phyloP scores from a whole-genome alignment of 35 echinoderm and acorn worm species.

The Hemicentrotus pulcherrimus region DNA sequence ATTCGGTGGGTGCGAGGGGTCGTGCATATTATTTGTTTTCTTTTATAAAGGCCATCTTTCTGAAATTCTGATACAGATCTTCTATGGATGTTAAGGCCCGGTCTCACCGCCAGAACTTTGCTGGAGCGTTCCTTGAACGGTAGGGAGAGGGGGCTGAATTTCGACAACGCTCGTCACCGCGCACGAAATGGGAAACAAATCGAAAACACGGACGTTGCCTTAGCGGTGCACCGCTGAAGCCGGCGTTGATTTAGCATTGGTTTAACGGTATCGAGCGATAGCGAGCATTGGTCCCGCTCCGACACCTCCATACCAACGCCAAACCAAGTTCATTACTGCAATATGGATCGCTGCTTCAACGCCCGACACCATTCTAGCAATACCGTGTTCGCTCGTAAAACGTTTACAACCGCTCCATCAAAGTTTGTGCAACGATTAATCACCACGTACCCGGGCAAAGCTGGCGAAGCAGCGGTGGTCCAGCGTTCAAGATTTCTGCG shows the following conservation, averaged over 20 bases:
- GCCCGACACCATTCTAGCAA: slow-evolving; percentile 33
- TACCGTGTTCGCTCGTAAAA: slow-evolving; percentile 28
- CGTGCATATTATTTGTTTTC: too few relatives aligned
- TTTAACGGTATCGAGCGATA: slow-evolving; percentile 8
- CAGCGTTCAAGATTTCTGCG: slow-evolving; percentile 36
- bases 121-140: background rate
- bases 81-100: too few relatives aligned
- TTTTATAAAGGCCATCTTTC: too few relatives aligned
- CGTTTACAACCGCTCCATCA: slow-evolving; percentile 14
- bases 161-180: slow-evolving; percentile 42
- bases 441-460: slow-evolving; percentile 18
- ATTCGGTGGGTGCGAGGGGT: too few relatives aligned
- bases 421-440: slow-evolving; percentile 33
- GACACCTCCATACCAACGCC: too few relatives aligned
- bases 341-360: slow-evolving; percentile 42
- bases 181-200: slow-evolving; percentile 24
- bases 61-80: too few relatives aligned
- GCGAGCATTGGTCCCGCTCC: background rate
- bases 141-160: slow-evolving; percentile 39
- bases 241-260: slow-evolving; percentile 30
- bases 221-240: slow-evolving; percentile 45
- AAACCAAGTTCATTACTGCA: too few relatives aligned
- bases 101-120: slow-evolving; percentile 3
- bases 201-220: slow-evolving; percentile 35
- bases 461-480: slow-evolving; percentile 37